Percentiles rank a stretch among this genome's conserved stretches.
These are phyloP conservation scores for Phaethornis superciliosus DNA, from an alignment of 2,113 vertebrate species.

Conservation along the genomic window DNA sequence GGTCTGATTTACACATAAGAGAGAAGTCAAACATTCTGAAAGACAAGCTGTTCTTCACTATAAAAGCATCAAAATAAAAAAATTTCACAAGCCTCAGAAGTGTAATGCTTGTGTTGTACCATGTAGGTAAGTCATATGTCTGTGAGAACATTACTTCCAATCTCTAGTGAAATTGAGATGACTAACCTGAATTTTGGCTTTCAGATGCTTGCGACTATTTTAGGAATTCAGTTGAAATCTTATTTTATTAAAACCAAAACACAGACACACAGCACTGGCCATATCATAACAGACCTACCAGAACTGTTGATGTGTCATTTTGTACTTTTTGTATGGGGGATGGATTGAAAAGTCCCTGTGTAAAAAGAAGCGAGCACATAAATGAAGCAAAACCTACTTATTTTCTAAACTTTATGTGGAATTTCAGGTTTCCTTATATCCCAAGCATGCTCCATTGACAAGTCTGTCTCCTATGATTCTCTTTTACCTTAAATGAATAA, in stretches of 20 bases:
- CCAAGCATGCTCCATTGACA: not conserved
- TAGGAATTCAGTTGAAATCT: conserved; percentile 6
- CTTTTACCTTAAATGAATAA: not conserved
- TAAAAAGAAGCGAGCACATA: not conserved
- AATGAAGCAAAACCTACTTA: not conserved
- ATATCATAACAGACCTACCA: not conserved
- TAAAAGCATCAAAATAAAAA: not conserved
- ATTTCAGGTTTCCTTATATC: not conserved
- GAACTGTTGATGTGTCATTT: not conserved
- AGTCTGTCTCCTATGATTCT: not conserved
- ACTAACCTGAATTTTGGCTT: not conserved
- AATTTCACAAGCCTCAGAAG: not conserved
- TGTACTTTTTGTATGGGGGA: not conserved
- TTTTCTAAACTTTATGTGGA: not conserved
- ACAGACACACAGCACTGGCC: not conserved
- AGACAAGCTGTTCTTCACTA: not conserved
- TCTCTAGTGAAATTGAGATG: not conserved
- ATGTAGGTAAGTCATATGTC: not conserved
- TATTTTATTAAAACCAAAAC: not conserved
- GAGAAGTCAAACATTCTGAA: not conserved
- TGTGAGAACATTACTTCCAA: not conserved
- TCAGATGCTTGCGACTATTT: not conserved
- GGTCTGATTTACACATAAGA: not conserved
- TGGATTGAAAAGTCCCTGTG: not conserved
- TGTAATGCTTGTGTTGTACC: not conserved